Conservation (phyloP, 2,888 invertebrate species). For the Cerastoderma edule region DNA sequence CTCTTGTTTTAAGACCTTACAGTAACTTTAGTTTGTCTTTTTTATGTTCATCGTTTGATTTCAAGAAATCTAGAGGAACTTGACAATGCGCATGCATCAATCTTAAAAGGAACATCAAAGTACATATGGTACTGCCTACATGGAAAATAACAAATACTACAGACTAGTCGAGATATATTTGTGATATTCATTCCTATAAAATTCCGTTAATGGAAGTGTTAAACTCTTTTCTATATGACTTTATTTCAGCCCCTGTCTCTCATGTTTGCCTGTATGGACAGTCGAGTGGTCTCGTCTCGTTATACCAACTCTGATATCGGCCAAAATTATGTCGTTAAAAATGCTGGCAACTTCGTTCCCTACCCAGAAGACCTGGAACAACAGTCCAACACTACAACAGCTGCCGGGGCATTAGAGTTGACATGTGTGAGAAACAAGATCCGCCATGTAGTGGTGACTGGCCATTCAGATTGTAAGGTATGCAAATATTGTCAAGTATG, state of each 20-base stretch:
- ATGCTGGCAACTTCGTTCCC: conserved; percentile 97
- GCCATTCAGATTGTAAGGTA: conserved; percentile 97
- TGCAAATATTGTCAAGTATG: background rate
- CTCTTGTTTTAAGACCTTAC: no score
- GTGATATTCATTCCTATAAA: no score
- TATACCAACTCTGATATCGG: conserved; percentile 98
- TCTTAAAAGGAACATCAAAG: no score
- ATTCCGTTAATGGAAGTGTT: no score
- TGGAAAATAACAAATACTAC: no score
- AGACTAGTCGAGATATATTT: no score
- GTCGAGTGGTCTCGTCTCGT: conserved; percentile 97
- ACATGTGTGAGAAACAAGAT: conserved; percentile 96
- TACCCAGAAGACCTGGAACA: conserved; percentile 93
- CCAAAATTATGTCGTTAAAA: conserved; percentile 98
- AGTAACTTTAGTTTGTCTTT: no score
- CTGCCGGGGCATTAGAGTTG: conserved; percentile 97
- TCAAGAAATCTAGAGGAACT: no score
- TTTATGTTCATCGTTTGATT: no score
- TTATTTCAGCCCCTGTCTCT: conserved; percentile 94
- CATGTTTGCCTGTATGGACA: conserved; percentile 99
- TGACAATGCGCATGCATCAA: no score
- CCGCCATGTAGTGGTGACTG: conserved; percentile 96
- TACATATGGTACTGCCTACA: no score
- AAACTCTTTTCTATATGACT: no score
- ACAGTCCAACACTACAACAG: conserved; percentile 93